Base-by-base conservation (phyloP, 2,888 invertebrate species). In the Euspilapteryx auroguttella region DNA sequence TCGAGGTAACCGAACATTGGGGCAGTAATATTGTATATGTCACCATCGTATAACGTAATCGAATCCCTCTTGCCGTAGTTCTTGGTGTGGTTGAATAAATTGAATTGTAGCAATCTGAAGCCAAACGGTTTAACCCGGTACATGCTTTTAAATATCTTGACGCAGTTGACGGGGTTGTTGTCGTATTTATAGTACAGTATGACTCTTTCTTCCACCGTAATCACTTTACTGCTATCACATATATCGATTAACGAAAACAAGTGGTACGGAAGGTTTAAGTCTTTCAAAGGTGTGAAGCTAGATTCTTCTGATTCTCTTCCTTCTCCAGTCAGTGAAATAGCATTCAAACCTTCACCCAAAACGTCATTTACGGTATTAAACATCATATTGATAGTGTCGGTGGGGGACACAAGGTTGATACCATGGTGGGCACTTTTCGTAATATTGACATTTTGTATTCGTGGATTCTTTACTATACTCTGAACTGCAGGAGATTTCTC, bases 171-270 rank as follows among this genome's bases (percentile, higher is more conserved):
- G 0, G 96, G 93, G 55, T 88, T 86, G 42, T 95, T 95, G 48
- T 95, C 94, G 48, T 99, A 99, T 56, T 97, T 98, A 63, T 95
- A 97, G 55, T 96, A 99, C 12, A 99, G 55, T 1, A 98, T 62
- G 4, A 97, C 83, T 25, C 97, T 79, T 50, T 97, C 94, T 55
- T 94, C 90, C 2, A 99, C 83, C 2, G 81, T 79, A 10, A 99
- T 84, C 51, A 91, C 89, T 68, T 99, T 99, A 30, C 88, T 86
- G 1, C 95, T 89, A 50, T 96, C 94, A 57, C 99, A 99, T 40
- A 98, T 94, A 41, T 98, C 95, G 10, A 99, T 85, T 44, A 99
- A 69, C 15, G 98, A 95, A 62, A 95, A 97, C 21, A 95, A 64
- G 47, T 93, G 85, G 49, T 95, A 95, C 0, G 97, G 95, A 7